These are phyloP conservation scores for Brachionus koreanus DNA, from an alignment of 1,140 invertebrate species.

Conservation along the genomic window DNA sequence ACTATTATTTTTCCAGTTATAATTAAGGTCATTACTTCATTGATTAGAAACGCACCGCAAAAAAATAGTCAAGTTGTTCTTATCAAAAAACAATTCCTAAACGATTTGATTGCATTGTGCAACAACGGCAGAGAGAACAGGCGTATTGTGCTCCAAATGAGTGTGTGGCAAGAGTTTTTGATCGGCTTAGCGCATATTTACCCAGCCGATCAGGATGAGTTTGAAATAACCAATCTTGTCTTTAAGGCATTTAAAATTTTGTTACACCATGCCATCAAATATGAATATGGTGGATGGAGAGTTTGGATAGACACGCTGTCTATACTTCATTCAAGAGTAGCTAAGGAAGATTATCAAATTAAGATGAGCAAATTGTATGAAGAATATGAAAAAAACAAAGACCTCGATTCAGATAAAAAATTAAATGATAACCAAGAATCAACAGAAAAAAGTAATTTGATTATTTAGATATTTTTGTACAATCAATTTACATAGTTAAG, in stretches of 20 bases:
- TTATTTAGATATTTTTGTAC: neutral
- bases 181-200: conserved; percentile 95
- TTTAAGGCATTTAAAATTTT: conserved; percentile 94
- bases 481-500: too few relatives aligned
- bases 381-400: conserved; percentile 18
- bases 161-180: conserved; percentile 99
- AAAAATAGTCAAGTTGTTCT: conserved; percentile 83
- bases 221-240: conserved; percentile 92
- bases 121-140: conserved; percentile 44
- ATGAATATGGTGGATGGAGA: conserved; percentile 99
- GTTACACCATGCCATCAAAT: conserved; percentile 96
- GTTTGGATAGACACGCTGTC: conserved; percentile 99
- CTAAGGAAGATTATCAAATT: conserved; percentile 31
- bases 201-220: neutral
- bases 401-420: neutral
- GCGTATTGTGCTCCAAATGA: conserved; percentile 95
- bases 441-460: neutral
- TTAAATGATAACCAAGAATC: neutral
- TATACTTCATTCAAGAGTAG: conserved; percentile 93
- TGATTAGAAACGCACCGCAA: conserved; percentile 91
- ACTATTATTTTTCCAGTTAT: neutral
- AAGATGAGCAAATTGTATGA: conserved; percentile 33
- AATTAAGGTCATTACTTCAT: conserved; percentile 92
- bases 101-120: conserved; percentile 28
- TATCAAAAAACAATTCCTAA: conserved; percentile 83